phyloP scores from a whole-genome alignment of 2,113 vertebrate genomes.

The Chitala chitala region DNA sequence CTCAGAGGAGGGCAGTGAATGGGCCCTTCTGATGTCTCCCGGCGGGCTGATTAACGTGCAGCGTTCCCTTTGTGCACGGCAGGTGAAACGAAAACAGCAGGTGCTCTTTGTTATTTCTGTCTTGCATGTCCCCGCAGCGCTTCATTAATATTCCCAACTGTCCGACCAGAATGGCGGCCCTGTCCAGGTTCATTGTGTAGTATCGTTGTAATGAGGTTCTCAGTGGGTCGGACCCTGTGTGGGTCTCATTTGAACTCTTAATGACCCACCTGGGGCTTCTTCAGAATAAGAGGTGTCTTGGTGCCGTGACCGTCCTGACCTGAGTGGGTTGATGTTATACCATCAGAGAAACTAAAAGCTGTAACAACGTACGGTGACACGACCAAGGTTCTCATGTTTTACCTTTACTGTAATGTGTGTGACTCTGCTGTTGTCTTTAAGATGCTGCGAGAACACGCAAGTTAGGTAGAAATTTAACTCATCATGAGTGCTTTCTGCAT shows the following conservation, averaged over 20 bases:
- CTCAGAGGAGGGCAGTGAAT: background rate
- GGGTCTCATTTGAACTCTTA: constrained; percentile 28
- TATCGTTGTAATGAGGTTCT: constrained; percentile 24
- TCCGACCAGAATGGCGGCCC: constrained; percentile 17
- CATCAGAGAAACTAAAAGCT: too few relatives aligned
- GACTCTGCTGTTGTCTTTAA: too few relatives aligned
- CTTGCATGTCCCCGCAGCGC: constrained; percentile 23
- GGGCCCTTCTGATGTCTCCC: constrained; percentile 2
- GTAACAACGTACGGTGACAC: too few relatives aligned
- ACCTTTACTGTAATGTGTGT: too few relatives aligned
- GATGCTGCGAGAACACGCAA: too few relatives aligned
- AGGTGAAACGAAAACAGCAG: constrained; percentile 21
- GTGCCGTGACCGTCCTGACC: background rate
- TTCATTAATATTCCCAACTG: constrained; percentile 40
- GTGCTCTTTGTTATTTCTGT: background rate
- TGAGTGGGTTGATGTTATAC: too few relatives aligned
- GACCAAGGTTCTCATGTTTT: too few relatives aligned
- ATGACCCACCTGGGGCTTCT: constrained; percentile 38
- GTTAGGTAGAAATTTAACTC: too few relatives aligned
- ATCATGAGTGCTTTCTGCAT: too few relatives aligned
- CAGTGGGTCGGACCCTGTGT: constrained; percentile 24
- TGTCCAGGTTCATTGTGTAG: constrained; percentile 37
- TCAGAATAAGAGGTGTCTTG: constrained; percentile 18
- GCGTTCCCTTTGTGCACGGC: background rate
- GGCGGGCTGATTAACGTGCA: background rate